Conservation (phyloP, 2,113 vertebrate species). For the Nothocercus julius region DNA sequence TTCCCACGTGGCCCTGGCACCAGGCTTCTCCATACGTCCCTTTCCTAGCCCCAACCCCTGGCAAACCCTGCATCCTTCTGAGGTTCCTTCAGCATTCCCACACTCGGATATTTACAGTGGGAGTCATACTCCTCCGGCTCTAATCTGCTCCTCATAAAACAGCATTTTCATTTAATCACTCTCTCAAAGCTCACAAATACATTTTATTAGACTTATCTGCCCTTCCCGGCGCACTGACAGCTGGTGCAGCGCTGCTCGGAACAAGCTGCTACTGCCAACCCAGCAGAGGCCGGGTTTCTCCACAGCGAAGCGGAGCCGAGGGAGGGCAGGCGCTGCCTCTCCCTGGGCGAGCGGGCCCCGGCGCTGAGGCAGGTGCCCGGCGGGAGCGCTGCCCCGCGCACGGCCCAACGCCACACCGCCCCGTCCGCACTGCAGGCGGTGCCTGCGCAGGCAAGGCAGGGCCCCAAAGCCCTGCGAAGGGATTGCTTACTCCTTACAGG, state of each 20-base stretch:
- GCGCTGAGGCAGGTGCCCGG: no score
- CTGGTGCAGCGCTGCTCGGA: background rate
- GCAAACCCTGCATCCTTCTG: background rate
- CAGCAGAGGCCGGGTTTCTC: background rate
- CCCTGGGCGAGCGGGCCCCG: no score
- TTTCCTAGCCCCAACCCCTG: background rate
- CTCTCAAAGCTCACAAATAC: constrained; percentile 14
- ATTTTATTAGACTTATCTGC: constrained; percentile 59
- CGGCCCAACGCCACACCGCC: no score
- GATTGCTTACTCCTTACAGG: no score
- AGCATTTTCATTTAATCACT: constrained; percentile 59
- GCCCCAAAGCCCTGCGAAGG: no score
- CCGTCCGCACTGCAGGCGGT: no score
- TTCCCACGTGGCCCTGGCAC: background rate
- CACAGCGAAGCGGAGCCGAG: background rate
- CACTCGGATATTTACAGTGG: constrained; percentile 6
- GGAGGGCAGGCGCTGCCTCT: background rate
- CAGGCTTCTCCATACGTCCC: background rate
- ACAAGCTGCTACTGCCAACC: background rate
- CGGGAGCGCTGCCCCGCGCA: no score
- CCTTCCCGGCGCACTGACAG: background rate
- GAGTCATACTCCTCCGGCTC: constrained; percentile 11
- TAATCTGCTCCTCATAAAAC: constrained; percentile 55
- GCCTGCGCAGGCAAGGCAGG: no score
- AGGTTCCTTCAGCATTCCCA: constrained; percentile 19